phyloP scores from a whole-genome alignment of 2,113 vertebrate genomes.

The Epinephelus fuscoguttatus region DNA sequence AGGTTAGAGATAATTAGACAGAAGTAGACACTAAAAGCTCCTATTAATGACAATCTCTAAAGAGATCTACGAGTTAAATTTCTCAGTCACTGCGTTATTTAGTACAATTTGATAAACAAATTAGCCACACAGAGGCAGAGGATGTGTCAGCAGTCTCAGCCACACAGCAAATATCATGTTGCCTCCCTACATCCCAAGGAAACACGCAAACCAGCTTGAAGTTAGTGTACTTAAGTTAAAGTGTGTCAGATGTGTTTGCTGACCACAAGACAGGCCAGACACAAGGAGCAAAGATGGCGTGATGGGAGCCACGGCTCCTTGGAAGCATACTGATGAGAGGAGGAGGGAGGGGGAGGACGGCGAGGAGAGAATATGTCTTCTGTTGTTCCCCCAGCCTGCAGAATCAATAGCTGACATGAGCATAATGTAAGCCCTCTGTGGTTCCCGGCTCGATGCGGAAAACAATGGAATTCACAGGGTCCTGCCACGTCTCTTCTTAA shows the following conservation, averaged over 20 bases:
- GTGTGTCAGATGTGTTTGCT: slow-evolving; percentile 22
- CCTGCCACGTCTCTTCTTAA: slow-evolving; percentile 50
- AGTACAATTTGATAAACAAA: slow-evolving; percentile 27
- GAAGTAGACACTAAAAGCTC: slow-evolving; percentile 51
- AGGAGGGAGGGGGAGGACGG: slow-evolving; percentile 48
- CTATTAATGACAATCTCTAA: slow-evolving; percentile 55
- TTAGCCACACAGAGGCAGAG: background rate
- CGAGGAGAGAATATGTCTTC: slow-evolving; percentile 72
- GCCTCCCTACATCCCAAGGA: background rate
- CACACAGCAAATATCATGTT: background rate
- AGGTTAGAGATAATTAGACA: slow-evolving; percentile 60
- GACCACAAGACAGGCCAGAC: slow-evolving; percentile 46
- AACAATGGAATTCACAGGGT: slow-evolving; percentile 68
- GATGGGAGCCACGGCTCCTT: slow-evolving; percentile 60
- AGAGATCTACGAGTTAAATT: slow-evolving; percentile 14
- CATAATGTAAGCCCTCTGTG: slow-evolving; percentile 69
- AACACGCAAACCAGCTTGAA: background rate
- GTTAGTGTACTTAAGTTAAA: background rate
- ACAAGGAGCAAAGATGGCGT: slow-evolving; percentile 69
- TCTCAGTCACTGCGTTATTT: slow-evolving; percentile 28
- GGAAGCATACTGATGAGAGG: slow-evolving; percentile 72
- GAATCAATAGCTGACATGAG: slow-evolving; percentile 80
- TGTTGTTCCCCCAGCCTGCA: slow-evolving; percentile 66
- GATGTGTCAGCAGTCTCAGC: background rate
- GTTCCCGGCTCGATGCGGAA: slow-evolving; percentile 44